Evolutionary conservation across 2,113 vertebrate genomes (phyloP).

Genomic region (Gnathonemus echidnorhynchus): DNA sequence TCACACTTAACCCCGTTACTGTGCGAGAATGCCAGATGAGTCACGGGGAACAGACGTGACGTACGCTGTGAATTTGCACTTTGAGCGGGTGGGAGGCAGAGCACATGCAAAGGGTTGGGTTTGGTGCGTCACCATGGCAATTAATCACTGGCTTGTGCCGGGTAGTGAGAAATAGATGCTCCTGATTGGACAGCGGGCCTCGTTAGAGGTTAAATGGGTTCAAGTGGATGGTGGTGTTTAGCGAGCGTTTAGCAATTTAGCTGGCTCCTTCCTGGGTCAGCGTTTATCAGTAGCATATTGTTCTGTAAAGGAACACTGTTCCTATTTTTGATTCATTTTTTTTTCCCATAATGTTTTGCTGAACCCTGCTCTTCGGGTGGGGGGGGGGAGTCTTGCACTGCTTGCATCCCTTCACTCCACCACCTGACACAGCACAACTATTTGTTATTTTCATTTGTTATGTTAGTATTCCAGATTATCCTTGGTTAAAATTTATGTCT

Average conservation of each 20-base stretch:
- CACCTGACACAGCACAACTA: neutral
- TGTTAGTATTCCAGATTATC: neutral
- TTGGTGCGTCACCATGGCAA: neutral
- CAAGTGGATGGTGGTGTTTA: neutral
- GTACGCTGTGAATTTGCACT: neutral
- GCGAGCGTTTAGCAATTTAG: neutral
- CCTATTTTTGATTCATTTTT: neutral
- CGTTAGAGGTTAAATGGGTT: neutral
- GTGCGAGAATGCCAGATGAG: slow-evolving; percentile 5
- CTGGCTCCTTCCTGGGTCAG: neutral
- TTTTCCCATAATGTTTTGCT: neutral
- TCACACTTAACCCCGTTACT: slow-evolving; percentile 5
- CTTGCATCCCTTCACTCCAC: neutral
- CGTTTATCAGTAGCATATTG: neutral
- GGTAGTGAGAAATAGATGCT: neutral
- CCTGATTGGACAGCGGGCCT: neutral
- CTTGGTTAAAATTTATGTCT: neutral
- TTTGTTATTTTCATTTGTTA: neutral
- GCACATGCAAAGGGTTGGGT: neutral
- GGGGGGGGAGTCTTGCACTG: neutral
- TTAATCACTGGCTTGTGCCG: neutral
- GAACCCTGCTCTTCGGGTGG: neutral
- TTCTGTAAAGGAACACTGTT: neutral
- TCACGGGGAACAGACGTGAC: neutral
- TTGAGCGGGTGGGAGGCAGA: neutral